Conservation (phyloP, 2,113 vertebrate genomes). For the Nothocercus nigrocapillus region DNA sequence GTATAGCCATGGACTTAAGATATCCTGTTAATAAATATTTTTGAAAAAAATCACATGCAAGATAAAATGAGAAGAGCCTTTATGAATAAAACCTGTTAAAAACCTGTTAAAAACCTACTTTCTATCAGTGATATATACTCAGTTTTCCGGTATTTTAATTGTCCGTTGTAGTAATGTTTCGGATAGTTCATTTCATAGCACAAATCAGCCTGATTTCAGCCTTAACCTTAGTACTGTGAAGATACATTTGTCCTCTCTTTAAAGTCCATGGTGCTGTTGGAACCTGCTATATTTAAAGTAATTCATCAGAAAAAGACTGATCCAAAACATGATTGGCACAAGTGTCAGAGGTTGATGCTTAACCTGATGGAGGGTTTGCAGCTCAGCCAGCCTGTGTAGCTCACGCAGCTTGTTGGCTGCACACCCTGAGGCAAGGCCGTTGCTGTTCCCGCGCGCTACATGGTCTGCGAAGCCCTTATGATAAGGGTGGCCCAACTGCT, state of each 20-base stretch:
- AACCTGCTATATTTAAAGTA: background rate
- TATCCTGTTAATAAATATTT: background rate
- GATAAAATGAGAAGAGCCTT: background rate
- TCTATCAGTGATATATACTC: background rate
- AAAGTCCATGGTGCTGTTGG: background rate
- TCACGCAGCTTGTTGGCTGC: background rate
- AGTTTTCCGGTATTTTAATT: background rate
- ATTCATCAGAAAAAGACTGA: background rate
- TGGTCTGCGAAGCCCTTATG: no score
- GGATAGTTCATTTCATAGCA: background rate
- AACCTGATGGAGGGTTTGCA: background rate
- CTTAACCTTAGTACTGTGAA: background rate
- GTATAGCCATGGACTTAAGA: background rate
- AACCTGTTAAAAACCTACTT: background rate
- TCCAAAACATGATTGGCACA: background rate
- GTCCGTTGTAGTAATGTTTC: background rate
- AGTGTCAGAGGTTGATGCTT: background rate
- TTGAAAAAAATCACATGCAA: background rate
- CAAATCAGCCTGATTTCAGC: background rate
- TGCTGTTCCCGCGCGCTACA: no score
- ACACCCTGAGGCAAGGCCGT: no score
- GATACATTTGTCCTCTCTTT: background rate
- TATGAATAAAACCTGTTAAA: background rate
- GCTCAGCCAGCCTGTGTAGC: background rate
- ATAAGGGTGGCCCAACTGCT: background rate